Conservation (phyloP, 2,113 vertebrate genomes). For the Catharus minimus region DNA sequence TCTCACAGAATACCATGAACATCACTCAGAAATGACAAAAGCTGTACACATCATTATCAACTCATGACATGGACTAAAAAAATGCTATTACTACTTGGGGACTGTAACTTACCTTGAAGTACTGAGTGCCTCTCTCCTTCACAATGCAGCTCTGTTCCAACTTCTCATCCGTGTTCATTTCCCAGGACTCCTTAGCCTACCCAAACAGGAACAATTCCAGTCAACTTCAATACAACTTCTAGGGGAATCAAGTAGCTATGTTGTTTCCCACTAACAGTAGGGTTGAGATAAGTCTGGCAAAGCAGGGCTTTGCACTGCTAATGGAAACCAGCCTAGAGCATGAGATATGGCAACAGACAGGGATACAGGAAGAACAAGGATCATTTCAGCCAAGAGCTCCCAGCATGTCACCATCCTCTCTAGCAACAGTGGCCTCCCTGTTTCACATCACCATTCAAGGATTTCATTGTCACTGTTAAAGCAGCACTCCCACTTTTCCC, state of each 20-base stretch:
- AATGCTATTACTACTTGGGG: not conserved
- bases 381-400: not conserved
- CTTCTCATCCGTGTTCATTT: slow-evolving; percentile 93
- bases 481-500: not conserved
- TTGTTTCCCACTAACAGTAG: not conserved
- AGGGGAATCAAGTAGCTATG: not conserved
- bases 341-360: fast-evolving
- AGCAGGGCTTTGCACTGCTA: not conserved
- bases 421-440: not conserved
- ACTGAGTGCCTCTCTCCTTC: slow-evolving; percentile 93
- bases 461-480: not conserved
- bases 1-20: not conserved
- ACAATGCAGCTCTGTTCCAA: slow-evolving; percentile 90
- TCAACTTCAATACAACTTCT: not conserved
- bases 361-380: not conserved
- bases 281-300: not conserved
- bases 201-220: not conserved
- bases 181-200: slow-evolving; percentile 96
- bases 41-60: not conserved
- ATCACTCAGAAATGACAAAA: not conserved
- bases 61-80: not conserved
- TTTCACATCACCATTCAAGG: not conserved
- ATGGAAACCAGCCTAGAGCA: not conserved
- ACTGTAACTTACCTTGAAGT: slow-evolving; percentile 87
- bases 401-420: not conserved